Evolutionary conservation across 2,113 vertebrate species (phyloP).

Genomic region (Monopterus albus): DNA sequence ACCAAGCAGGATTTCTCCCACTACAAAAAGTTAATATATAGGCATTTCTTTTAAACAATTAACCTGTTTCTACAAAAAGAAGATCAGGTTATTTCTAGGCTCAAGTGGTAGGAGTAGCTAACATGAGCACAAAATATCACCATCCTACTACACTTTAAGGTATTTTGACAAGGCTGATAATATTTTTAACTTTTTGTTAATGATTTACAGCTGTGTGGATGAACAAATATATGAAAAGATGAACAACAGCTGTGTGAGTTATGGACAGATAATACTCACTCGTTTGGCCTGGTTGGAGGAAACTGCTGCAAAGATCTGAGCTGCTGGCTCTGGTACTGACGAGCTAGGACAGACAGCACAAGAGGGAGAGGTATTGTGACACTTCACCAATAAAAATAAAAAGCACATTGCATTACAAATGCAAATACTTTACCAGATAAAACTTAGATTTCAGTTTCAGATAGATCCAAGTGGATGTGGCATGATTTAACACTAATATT

Average conservation of each 20-base stretch:
- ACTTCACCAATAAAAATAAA: too few species aligned
- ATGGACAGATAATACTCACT: constrained; percentile 77
- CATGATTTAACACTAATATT: not conserved
- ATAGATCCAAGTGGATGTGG: constrained; percentile 1
- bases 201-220: too few species aligned
- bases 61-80: not conserved
- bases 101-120: too few species aligned
- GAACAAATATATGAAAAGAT: too few species aligned
- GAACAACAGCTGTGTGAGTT: too few species aligned
- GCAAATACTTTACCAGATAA: too few species aligned
- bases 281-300: constrained; percentile 84
- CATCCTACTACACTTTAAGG: not conserved
- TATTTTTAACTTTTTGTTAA: not conserved
- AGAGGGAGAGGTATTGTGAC: not conserved
- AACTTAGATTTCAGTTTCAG: too few species aligned
- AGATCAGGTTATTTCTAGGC: too few species aligned
- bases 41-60: not conserved
- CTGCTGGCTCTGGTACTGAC: constrained; percentile 78
- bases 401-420: too few species aligned
- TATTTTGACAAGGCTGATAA: not conserved
- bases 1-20: too few species aligned
- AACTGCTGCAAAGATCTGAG: constrained; percentile 82
- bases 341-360: constrained; percentile 75
- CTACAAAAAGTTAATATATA: not conserved
- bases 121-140: not conserved